phyloP scores from a whole-genome alignment of 2,113 vertebrate genomes.

The Caranx ignobilis region DNA sequence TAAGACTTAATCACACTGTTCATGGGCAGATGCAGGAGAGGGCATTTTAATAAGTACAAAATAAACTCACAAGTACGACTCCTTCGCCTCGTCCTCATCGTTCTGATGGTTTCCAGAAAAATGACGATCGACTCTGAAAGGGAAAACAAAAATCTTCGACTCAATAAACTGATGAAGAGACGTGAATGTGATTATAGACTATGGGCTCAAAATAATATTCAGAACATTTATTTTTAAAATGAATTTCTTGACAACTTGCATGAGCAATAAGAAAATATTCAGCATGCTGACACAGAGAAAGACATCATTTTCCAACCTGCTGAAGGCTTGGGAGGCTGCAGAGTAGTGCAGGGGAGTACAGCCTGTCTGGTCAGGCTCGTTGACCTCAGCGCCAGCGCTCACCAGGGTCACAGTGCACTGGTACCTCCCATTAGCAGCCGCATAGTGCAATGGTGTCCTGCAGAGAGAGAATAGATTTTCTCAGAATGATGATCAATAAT shows the following conservation, averaged over 20 bases:
- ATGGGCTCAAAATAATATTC: no score
- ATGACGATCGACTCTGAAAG: conserved; percentile 88
- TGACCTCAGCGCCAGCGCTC: conserved; percentile 91
- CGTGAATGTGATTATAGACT: no score
- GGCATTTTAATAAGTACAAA: background rate
- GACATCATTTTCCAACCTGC: conserved; percentile 82
- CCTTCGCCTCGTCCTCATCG: conserved; percentile 90
- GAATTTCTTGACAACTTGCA: no score
- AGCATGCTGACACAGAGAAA: background rate
- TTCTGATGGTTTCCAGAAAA: conserved; percentile 88
- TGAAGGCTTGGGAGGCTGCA: conserved; percentile 94
- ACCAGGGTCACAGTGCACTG: conserved; percentile 95
- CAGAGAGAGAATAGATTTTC: background rate
- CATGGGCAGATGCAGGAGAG: background rate
- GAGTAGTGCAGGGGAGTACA: conserved; percentile 96
- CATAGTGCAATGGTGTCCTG: conserved; percentile 97
- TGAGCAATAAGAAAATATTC: no score
- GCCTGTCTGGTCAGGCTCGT: conserved; percentile 92
- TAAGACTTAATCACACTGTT: background rate
- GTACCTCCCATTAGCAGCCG: conserved; percentile 95
- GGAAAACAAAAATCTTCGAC: background rate
- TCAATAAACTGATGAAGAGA: no score
- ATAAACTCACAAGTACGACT: conserved; percentile 93
- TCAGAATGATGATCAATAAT: background rate
- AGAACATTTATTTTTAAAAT: no score